Percentiles rank a stretch among this genome's conserved stretches.
Conservation (phyloP, 2,888 invertebrate genomes). For the Chrysodeixis includens region DNA sequence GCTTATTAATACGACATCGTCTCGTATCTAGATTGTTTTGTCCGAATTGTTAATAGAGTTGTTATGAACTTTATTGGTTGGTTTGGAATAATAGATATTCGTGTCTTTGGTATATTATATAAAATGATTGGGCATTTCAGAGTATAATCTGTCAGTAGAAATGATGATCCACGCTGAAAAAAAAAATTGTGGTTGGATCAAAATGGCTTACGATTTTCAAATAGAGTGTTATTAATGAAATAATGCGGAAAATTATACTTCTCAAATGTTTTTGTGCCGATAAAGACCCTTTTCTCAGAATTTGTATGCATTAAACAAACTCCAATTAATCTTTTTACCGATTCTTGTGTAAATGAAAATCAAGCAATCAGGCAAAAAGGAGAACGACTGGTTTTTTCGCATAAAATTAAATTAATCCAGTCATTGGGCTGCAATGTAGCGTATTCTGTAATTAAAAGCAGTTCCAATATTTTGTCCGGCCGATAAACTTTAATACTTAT, state of each 20-base stretch:
- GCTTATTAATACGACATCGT: slow-evolving; percentile 61
- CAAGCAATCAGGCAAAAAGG: slow-evolving; percentile 46
- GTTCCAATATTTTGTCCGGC: slow-evolving; percentile 39
- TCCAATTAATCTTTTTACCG: slow-evolving; percentile 33
- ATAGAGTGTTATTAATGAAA: no score
- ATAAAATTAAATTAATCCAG: slow-evolving; percentile 55
- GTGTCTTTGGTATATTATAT: not conserved
- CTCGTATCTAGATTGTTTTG: slow-evolving; percentile 25
- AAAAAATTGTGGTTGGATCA: no score
- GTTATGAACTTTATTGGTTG: not conserved
- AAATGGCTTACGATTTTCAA: no score
- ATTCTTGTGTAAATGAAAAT: slow-evolving; percentile 45
- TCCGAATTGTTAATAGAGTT: slow-evolving; percentile 3
- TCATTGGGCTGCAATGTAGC: slow-evolving; percentile 48
- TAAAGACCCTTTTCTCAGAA: not conserved
- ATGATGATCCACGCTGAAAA: no score
- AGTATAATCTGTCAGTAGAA: no score
- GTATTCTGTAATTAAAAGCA: slow-evolving; percentile 43
- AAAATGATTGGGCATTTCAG: no score
- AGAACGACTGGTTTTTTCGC: slow-evolving; percentile 34
- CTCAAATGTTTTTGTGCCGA: not conserved
- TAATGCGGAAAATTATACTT: not conserved
- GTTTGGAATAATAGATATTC: not conserved
- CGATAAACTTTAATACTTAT: slow-evolving; percentile 12
- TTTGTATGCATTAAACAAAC: slow-evolving; percentile 19